Evolutionary conservation across 1,140 invertebrate species (phyloP), one percentile per base, ranked within the genome.

Genomic region (Tetraneura akinire): DNA sequence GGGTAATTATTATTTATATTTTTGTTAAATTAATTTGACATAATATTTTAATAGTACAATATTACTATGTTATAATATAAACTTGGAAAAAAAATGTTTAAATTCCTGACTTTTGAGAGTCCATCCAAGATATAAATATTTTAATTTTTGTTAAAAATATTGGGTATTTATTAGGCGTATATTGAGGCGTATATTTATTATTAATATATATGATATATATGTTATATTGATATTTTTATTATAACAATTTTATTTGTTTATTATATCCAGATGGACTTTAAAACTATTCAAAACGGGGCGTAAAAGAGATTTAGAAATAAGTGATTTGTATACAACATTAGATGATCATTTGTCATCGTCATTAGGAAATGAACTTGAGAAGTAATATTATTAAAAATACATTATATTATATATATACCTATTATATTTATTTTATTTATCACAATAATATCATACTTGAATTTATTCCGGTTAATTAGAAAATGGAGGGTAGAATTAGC

Each of bases 301-400:
- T 84, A 89, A 88, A 82, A 87, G 90, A 82, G 90, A 93, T 83
- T 85, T 93, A 18, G 90, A 91, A 84, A 85, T 90, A 73, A 85
- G 88, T 55, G 92, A 93, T 86, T 87, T 94, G 23, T 92, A 90
- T 83, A 88, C 88, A 80, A 89, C 90, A 21, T 87, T 91, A 80
- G 88, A 90, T 81, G 89, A 90, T 83, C 89, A 91, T 83, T 85
- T 85, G 55, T 89, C 90, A 8, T 85, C 87, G 82, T 80, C 83
- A 16, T 83, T 90, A 83, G 90, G 90, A 26, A 87, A 90, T 82
- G 84, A 86, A 60, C 85, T 92, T 42, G 86, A 88, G 80, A 82
- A 80, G 83, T 83, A 74, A 57, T 55, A 42, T 51, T 29, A 10
- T 10, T 18, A 23, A 21, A 14, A 49, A 2, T 37, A 3, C n/a